Base-by-base conservation (phyloP, 37 sponge, comb jelly and placozoan genomes). In the Beroe forskalii region DNA sequence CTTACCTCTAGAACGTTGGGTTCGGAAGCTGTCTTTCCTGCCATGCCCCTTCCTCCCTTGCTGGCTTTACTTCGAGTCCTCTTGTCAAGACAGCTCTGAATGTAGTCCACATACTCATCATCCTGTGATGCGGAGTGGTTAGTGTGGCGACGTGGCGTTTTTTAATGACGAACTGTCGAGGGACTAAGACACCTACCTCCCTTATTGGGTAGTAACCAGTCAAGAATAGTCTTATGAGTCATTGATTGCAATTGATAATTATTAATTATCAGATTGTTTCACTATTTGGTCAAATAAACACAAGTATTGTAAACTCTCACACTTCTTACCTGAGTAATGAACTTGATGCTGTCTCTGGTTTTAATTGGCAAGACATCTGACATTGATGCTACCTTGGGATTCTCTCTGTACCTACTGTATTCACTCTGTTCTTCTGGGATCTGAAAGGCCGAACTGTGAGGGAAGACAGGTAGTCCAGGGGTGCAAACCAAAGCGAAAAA, bases 1-100 rank as follows among this genome's bases (percentile, higher is more conserved):
- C 55, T 8, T 72, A 80, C 86, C 86, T 80, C 86, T 25, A 80
- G 27, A 25, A 80, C 86, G 27, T 80, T 80, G 1, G 86, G 86
- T 80, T 80, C 86, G 30, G 86, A 80, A 44, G 44, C 55, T 24
- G 86, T 80, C 35, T 80, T 80, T 0, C 72, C 72, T 6, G 72
- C 72, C 33, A 32, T 32, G 20, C 72, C 72, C 38, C 44, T 40
- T 8, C 86, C 55, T 9, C 28, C 24, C 42, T 44, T 80, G 27
- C 86, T 43, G 19, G 30, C 30, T n/a, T 80, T 80, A 32, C 55
- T 80, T 48, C 86, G 2, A 37, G 33, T 69, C 38, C 72, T 31
- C 72, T 69, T 69, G 33, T 69, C 39, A 17, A 69, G 32, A 36
- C 72, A 69, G 38, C 72, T 80, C 86, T 44, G 86, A 38, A 80